These are phyloP conservation scores for Caretta caretta DNA, from an alignment of 2,113 vertebrate genomes.

Conservation along the genomic window DNA sequence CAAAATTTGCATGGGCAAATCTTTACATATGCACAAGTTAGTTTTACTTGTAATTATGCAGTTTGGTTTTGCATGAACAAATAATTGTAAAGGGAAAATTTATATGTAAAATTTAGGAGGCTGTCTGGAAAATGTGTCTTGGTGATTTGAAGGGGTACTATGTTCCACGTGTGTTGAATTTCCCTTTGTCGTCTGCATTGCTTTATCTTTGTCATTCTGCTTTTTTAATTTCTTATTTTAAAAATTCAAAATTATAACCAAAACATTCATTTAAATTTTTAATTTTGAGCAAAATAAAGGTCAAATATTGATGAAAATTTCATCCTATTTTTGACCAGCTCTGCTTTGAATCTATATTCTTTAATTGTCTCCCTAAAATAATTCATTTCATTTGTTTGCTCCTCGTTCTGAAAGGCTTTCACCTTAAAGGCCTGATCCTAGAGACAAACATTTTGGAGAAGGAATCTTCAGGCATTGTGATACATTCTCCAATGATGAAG, in stretches of 20 bases:
- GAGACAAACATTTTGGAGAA: not conserved
- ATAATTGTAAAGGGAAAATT: not conserved
- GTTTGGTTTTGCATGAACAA: not conserved
- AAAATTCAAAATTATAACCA: not conserved
- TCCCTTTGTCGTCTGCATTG: not conserved
- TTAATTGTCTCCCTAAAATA: not conserved
- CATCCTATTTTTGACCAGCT: not conserved
- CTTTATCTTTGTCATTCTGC: not conserved
- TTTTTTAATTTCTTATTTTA: not conserved
- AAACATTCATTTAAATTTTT: not conserved
- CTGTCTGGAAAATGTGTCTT: not conserved
- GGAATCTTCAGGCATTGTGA: not conserved
- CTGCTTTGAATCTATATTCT: not conserved
- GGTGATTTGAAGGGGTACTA: not conserved
- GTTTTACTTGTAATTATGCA: not conserved
- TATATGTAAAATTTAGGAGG: not conserved
- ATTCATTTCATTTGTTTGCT: not conserved
- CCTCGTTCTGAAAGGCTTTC: not conserved
- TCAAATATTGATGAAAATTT: not conserved
- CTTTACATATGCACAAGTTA: not conserved
- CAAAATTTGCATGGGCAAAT: conserved; percentile 20
- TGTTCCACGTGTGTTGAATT: not conserved
- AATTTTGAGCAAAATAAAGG: not conserved
- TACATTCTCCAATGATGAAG: not conserved
- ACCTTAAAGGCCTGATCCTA: not conserved